Evolutionary conservation across 1,140 invertebrate genomes (phyloP).

Genomic region (Gryon sp.): DNA sequence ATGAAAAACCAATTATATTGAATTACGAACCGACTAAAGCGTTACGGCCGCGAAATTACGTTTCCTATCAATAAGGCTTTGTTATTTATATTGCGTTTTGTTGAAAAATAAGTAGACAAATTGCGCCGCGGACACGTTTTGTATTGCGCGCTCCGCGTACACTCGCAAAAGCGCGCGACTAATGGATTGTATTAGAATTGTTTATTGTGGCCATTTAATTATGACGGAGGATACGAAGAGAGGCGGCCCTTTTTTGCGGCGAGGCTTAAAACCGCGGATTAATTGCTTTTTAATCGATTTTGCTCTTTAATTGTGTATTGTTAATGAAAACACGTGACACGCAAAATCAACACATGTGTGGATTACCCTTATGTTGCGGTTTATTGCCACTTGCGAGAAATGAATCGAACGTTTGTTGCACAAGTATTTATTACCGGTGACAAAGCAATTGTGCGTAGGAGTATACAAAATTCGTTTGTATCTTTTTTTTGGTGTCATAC

Average conservation of each 20-base stretch:
- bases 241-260: background rate
- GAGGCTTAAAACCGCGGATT: conserved; percentile 1
- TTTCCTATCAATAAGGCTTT: conserved; percentile 58
- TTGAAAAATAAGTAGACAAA: conserved; percentile 48
- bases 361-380: conserved; percentile 13
- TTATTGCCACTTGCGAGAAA: conserved; percentile 32
- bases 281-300: conserved; percentile 29
- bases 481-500: background rate
- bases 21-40: conserved; percentile 60
- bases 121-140: conserved; percentile 17
- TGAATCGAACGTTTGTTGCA: conserved; percentile 8
- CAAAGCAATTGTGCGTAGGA: background rate
- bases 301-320: conserved; percentile 15
- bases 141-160: background rate
- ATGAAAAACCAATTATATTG: conserved; percentile 64
- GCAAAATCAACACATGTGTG: conserved; percentile 11
- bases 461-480: background rate
- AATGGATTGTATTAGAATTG: conserved; percentile 34
- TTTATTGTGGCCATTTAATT: conserved; percentile 26
- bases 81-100: conserved; percentile 44
- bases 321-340: conserved; percentile 28
- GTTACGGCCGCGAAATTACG: conserved; percentile 47
- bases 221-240: background rate
- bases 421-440: conserved; percentile 16
- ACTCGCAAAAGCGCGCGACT: background rate